Evolutionary conservation across 2,888 invertebrate genomes (phyloP).

Genomic region (Baronia brevicornis): DNA sequence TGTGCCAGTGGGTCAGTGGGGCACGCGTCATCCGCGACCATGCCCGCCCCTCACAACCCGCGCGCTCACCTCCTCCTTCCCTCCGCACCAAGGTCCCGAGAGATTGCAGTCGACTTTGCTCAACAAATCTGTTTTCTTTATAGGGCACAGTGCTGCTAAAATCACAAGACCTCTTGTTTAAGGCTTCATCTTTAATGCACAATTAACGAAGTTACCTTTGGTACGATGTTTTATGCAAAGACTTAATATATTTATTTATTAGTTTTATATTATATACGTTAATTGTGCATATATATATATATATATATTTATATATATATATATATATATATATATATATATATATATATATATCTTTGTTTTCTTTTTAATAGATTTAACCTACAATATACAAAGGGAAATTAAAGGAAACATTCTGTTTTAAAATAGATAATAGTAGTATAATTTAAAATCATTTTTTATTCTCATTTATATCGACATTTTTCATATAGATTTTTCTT

Average conservation of each 20-base stretch:
- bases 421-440: background rate
- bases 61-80: constrained; percentile 35
- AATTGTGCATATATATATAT: no score
- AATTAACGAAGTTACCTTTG: background rate
- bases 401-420: background rate
- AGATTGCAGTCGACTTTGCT: constrained; percentile 54
- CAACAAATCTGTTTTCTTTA: constrained; percentile 40
- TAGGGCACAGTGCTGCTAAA: constrained; percentile 22
- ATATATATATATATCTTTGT: no score
- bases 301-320: no score
- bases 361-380: background rate
- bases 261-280: no score
- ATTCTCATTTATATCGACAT: no score
- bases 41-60: constrained; percentile 37
- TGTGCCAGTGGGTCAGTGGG: constrained; percentile 74
- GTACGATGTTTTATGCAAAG: background rate
- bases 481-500: no score
- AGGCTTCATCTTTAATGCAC: background rate
- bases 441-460: no score
- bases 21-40: constrained; percentile 71
- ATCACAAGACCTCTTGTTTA: constrained; percentile 5
- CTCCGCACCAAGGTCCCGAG: constrained; percentile 60
- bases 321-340: no score
- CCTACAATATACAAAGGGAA: background rate
- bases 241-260: no score